Conservation (phyloP, 2,113 vertebrate species). For the Cyrtonyx montezumae region DNA sequence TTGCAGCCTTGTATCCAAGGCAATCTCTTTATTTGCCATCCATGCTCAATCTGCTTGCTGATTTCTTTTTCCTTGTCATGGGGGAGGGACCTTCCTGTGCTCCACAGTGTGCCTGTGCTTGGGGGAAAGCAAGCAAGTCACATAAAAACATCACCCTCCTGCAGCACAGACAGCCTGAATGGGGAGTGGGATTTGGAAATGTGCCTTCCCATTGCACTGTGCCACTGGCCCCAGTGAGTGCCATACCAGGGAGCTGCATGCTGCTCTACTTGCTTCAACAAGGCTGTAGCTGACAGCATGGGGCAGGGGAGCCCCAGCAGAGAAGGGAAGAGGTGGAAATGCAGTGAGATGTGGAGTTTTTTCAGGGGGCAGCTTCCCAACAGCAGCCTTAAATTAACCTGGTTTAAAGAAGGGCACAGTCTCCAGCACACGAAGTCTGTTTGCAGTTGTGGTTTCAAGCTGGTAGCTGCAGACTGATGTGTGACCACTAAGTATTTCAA, state of each 20-base stretch:
- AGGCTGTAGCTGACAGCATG: background rate
- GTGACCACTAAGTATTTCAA: background rate
- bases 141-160: background rate
- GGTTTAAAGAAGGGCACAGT: background rate
- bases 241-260: background rate
- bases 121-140: background rate
- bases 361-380: constrained; percentile 6
- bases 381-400: background rate
- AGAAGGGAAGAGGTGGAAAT: background rate
- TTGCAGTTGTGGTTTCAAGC: background rate
- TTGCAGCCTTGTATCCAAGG: constrained; percentile 38
- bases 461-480: background rate
- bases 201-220: background rate
- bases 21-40: constrained; percentile 50
- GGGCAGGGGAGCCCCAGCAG: background rate
- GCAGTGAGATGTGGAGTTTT: background rate
- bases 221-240: background rate
- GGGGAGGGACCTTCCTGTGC: constrained; percentile 30
- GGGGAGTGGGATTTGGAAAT: background rate
- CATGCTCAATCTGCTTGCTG: background rate
- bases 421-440: background rate
- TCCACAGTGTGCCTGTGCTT: background rate
- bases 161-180: background rate
- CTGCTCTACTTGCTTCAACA: background rate
- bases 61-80: constrained; percentile 17